Conservation (phyloP, 1,140 invertebrate genomes). For the Varroa destructor region DNA sequence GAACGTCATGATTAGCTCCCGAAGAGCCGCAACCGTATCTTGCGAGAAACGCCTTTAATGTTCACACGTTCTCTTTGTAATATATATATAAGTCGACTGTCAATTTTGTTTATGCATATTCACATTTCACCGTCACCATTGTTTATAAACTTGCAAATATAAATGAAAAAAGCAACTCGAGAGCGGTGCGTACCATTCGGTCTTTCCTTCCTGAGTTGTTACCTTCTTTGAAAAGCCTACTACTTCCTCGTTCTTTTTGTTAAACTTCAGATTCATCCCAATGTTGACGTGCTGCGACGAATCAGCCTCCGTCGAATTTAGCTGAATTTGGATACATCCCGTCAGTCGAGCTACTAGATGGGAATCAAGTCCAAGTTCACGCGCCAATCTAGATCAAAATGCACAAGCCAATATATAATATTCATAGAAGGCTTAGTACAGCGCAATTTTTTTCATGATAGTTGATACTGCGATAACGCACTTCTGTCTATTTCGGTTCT, state of each 20-base stretch:
- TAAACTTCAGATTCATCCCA: constrained; percentile 80
- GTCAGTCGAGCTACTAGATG: constrained; percentile 68
- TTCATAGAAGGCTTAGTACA: constrained; percentile 25
- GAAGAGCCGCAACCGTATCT: constrained; percentile 25
- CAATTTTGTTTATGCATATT: no score
- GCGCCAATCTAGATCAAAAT: constrained; percentile 40
- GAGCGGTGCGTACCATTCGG: constrained; percentile 30
- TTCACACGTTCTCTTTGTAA: no score
- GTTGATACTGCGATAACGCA: no score
- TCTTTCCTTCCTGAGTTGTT: constrained; percentile 35
- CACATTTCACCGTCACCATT: not conserved
- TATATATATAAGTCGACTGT: no score
- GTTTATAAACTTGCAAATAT: not conserved
- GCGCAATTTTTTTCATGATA: constrained; percentile 42
- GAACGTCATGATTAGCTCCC: constrained; percentile 31
- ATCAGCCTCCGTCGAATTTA: constrained; percentile 33
- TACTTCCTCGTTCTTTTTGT: constrained; percentile 58
- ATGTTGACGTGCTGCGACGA: constrained; percentile 54
- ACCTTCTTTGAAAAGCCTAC: constrained; percentile 64
- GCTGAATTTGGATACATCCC: constrained; percentile 56
- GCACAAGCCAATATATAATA: constrained; percentile 27
- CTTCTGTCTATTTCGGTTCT: no score
- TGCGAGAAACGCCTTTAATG: constrained; percentile 31
- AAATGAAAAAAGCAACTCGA: no score
- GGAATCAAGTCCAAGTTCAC: constrained; percentile 50